Conservation (phyloP, 2,797 vertebrate genomes). For the Propithecus perrieri region DNA sequence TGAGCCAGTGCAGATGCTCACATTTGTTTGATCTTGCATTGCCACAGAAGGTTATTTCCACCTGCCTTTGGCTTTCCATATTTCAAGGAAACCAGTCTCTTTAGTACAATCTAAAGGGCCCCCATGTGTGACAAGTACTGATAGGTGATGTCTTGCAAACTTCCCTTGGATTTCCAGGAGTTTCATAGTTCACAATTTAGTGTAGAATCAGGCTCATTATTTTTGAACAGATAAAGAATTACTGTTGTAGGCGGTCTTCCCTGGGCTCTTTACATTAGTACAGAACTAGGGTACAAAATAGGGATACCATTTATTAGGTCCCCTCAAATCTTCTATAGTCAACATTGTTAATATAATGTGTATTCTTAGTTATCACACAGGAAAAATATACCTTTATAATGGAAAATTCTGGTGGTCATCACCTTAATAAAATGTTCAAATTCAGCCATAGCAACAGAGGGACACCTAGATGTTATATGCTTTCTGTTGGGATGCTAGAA, state of each 20-base stretch:
- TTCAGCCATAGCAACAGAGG: not conserved
- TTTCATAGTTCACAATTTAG: not conserved
- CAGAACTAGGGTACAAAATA: not conserved
- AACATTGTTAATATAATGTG: not conserved
- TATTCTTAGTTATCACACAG: not conserved
- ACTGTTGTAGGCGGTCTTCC: not conserved
- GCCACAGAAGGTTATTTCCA: not conserved
- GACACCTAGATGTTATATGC: not conserved
- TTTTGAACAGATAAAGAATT: not conserved
- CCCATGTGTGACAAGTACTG: not conserved
- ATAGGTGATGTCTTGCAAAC: not conserved
- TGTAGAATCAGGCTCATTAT: not conserved
- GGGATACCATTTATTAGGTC: not conserved
- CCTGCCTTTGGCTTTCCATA: not conserved
- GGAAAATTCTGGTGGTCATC: not conserved
- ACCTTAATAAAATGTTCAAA: not conserved
- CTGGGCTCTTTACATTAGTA: not conserved
- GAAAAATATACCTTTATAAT: not conserved
- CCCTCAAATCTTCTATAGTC: not conserved
- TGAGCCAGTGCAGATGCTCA: not conserved
- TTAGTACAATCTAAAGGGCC: not conserved
- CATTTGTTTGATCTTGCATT: not conserved
- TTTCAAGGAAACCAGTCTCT: not conserved
- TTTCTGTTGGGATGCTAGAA: not conserved
- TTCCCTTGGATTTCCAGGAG: not conserved